These are phyloP conservation scores for Garrulus glandarius DNA, from an alignment of 2,797 vertebrate genomes.

Conservation along the genomic window DNA sequence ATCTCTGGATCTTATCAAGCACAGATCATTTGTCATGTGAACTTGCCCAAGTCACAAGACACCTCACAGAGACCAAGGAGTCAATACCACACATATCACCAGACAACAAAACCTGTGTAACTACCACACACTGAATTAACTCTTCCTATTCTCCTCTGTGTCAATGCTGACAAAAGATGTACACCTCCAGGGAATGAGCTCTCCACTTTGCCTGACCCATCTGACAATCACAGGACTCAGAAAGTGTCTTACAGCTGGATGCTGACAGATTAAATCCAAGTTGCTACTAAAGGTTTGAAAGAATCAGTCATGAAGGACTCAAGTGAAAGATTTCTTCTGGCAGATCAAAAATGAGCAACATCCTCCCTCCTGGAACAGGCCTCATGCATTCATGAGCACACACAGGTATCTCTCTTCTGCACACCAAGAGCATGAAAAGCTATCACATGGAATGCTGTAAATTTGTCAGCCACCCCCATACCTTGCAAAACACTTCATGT, in stretches of 20 bases:
- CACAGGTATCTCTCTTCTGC: background rate
- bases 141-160: background rate
- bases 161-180: background rate
- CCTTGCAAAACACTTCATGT: background rate
- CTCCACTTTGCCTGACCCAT: background rate
- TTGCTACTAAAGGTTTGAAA: background rate
- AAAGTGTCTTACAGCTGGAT: background rate
- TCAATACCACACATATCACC: background rate
- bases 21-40: background rate
- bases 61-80: background rate
- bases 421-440: background rate
- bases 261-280: background rate
- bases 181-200: background rate
- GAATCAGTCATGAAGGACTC: background rate
- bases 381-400: accelerated
- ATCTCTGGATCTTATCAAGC: accelerated
- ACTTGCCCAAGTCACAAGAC: background rate
- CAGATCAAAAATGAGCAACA: background rate
- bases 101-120: background rate
- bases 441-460: background rate
- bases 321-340: background rate
- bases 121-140: background rate
- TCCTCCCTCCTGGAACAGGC: background rate
- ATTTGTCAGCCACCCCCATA: background rate
- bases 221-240: background rate